Percentiles rank a stretch among this genome's conserved stretches.
phyloP scores from a whole-genome alignment of 2,888 invertebrate species.

The Agriopis aurantiaria region DNA sequence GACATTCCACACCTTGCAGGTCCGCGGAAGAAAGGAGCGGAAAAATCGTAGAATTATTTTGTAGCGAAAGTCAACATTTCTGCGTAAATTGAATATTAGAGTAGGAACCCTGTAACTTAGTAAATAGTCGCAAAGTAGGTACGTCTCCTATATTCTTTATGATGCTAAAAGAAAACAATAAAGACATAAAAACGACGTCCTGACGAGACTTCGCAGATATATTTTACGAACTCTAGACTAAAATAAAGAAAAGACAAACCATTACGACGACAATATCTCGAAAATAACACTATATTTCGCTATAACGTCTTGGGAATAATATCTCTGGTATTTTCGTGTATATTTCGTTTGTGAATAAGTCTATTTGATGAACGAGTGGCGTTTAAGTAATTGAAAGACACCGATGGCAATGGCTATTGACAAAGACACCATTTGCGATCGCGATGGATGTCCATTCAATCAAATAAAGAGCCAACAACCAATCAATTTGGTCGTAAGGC shows the following conservation, averaged over 20 bases:
- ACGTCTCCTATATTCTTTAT: slow-evolving; percentile 7
- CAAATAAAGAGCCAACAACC: slow-evolving; percentile 44
- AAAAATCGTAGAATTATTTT: neutral
- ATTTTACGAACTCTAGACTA: slow-evolving; percentile 25
- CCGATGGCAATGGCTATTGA: slow-evolving; percentile 34
- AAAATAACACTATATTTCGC: slow-evolving; percentile 23
- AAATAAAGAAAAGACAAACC: slow-evolving; percentile 12
- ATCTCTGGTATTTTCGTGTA: slow-evolving; percentile 1
- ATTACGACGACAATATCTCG: slow-evolving; percentile 23
- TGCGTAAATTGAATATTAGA: no score
- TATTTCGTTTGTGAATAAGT: slow-evolving; percentile 18
- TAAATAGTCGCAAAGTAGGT: neutral
- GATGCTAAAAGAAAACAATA: slow-evolving; percentile 23
- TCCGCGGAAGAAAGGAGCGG: no score
- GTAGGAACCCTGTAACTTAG: neutral
- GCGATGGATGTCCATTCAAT: slow-evolving; percentile 42
- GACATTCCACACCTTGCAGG: no score
- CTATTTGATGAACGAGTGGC: slow-evolving; percentile 22
- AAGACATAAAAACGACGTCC: slow-evolving; percentile 28
- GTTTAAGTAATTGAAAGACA: slow-evolving; percentile 37
- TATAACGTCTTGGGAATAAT: slow-evolving; percentile 24
- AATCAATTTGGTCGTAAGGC: slow-evolving; percentile 41
- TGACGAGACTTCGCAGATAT: slow-evolving; percentile 16
- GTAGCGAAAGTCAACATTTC: neutral
- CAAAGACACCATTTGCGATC: slow-evolving; percentile 38